Evolutionary conservation across 2,888 invertebrate species (phyloP).

Genomic region (Drosophila diplacantha): DNA sequence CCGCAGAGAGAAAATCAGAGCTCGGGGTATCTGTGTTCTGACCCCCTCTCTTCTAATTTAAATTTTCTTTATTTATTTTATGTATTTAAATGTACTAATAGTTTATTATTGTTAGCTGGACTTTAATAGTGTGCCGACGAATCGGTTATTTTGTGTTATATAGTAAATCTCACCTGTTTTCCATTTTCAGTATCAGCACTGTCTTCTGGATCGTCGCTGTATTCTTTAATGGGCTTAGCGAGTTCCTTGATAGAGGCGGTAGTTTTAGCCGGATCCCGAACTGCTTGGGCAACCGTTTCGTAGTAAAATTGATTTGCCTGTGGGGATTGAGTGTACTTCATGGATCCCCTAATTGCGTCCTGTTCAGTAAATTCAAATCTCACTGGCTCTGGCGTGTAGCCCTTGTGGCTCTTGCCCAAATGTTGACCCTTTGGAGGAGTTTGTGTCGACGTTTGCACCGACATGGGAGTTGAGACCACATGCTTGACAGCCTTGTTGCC

Average conservation of each 20-base stretch:
- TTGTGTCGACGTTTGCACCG: slow-evolving; percentile 47
- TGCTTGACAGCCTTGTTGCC: slow-evolving; percentile 73
- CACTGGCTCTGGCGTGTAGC: slow-evolving; percentile 69
- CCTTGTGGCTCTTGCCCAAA: slow-evolving; percentile 46
- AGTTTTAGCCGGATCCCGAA: slow-evolving; percentile 24
- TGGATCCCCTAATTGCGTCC: slow-evolving; percentile 72
- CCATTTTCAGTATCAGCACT: slow-evolving; percentile 62
- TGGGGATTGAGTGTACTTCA: slow-evolving; percentile 72
- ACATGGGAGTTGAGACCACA: slow-evolving; percentile 56
- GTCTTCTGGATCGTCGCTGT: slow-evolving; percentile 63
- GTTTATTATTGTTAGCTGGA: neutral
- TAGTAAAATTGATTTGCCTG: slow-evolving; percentile 53
- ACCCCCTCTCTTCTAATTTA: no score
- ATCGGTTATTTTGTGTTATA: neutral
- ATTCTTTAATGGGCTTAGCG: slow-evolving; percentile 45
- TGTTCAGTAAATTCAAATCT: slow-evolving; percentile 76
- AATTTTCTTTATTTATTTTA: no score
- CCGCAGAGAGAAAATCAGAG: no score
- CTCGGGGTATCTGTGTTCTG: no score
- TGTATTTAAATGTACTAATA: no score
- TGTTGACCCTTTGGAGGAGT: slow-evolving; percentile 50
- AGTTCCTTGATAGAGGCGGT: slow-evolving; percentile 27
- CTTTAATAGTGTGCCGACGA: neutral
- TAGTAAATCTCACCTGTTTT: slow-evolving; percentile 57
- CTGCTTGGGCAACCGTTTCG: slow-evolving; percentile 48